These are phyloP conservation scores for Limnephilus lunatus DNA, from an alignment of 2,888 invertebrate species.

Conservation along the genomic window DNA sequence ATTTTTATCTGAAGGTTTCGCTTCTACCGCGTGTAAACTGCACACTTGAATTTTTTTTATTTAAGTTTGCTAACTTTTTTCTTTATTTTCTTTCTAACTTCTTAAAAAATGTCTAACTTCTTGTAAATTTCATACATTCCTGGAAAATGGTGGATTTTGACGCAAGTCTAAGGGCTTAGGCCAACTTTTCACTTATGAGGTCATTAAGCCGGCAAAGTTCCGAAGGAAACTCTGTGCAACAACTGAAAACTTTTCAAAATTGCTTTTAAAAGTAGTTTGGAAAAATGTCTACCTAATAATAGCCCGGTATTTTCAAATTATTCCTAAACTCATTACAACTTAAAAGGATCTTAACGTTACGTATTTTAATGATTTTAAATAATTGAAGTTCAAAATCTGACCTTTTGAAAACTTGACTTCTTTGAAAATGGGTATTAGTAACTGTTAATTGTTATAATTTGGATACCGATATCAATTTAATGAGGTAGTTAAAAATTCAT, in stretches of 20 bases:
- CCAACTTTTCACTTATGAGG: conserved; percentile 35
- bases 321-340: not conserved
- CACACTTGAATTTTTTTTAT: no score
- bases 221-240: not conserved
- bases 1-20: no score
- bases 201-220: conserved; percentile 29
- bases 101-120: no score
- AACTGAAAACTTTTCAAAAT: conserved; percentile 3
- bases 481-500: no score
- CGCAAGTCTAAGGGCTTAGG: conserved; percentile 13
- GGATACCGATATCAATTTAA: no score
- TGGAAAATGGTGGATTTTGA: not conserved
- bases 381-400: no score
- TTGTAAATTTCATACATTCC: not conserved
- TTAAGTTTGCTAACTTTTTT: not conserved
- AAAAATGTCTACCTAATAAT: not conserved
- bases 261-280: not conserved
- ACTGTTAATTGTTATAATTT: no score
- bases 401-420: no score
- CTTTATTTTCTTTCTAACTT: not conserved
- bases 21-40: no score
- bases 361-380: not conserved
- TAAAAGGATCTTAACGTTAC: not conserved
- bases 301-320: not conserved
- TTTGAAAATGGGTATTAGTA: no score